Evolutionary conservation across 2,888 invertebrate species (phyloP), one percentile per base, ranked within the genome.

Genomic region (Drepanosiphum platanoidis): DNA sequence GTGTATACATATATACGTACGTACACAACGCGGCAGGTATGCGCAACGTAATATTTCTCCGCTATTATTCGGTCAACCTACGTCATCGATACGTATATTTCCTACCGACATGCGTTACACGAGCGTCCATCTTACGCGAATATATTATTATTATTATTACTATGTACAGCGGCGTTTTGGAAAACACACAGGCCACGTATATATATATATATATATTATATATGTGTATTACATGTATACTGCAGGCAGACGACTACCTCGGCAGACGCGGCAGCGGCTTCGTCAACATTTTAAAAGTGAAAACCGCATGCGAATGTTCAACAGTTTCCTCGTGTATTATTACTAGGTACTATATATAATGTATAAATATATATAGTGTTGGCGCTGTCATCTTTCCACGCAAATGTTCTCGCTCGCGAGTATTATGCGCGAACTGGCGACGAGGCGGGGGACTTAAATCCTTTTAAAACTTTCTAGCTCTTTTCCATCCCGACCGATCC

Each of bases 401-500:
- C 15, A 68, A 64, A 66, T 30, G n/a, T 68, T 34, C 15, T 22
- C n/a, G 30, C 32, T 22, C 3, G 13, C n/a, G 22, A n/a, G 46
- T 27, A 39, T 30, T 11, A 9, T 39, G 34, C 74, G 27, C 36
- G 61, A 18, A 58, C 34, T 27, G 9, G 15, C 18, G 46, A 30
- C 13, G 39, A 39, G 52, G 61, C 13, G 39, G 27, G n/a, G 27
- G 72, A 86, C 86, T 87, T 86, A 86, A 86, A 87, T 86, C 87
- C 87, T 87, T 87, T 87, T 87, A 87, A 86, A 84, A 87, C 87
- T 83, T 70, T 86, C 86, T 68, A 74, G 71, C 87, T 52, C 87
- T 86, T 86, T 82, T 87, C 82, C 34, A 86, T 86, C 74, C n/a
- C 75, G 32, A 46, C 36, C 66, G 27, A 30, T 68, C 71, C 70